These are phyloP conservation scores for Spisula solida DNA, from an alignment of 2,888 invertebrate species.

Conservation along the genomic window DNA sequence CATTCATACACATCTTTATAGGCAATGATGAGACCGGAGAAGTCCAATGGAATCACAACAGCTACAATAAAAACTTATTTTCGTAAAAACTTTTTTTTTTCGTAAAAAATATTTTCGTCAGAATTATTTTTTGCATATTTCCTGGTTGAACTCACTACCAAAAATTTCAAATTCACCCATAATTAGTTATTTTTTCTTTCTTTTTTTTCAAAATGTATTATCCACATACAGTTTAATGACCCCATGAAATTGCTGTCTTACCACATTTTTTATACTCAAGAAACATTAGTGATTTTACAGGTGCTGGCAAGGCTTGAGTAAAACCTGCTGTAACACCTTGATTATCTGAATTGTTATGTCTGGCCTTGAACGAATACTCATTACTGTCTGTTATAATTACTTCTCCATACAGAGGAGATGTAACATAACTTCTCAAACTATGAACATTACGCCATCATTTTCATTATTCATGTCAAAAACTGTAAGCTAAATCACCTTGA, in stretches of 20 bases:
- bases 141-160: too few species aligned
- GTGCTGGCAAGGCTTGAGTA: background rate
- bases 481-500: background rate
- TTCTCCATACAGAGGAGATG: conserved; percentile 20
- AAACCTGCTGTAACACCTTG: background rate
- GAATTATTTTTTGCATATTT: too few species aligned
- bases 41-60: background rate
- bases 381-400: conserved; percentile 53
- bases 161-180: too few species aligned
- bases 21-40: too few species aligned
- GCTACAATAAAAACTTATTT: background rate
- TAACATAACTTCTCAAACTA: background rate
- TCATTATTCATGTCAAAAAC: background rate
- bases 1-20: background rate
- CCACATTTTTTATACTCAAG: too few species aligned
- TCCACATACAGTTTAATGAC: too few species aligned
- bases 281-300: too few species aligned
- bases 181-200: too few species aligned
- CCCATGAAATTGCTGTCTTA: too few species aligned
- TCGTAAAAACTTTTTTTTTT: too few species aligned
- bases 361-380: background rate
- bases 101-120: too few species aligned
- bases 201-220: too few species aligned
- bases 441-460: background rate
- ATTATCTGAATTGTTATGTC: background rate